These are phyloP conservation scores for Resseliella maxima DNA, from an alignment of 2,888 invertebrate species.

Conservation along the genomic window DNA sequence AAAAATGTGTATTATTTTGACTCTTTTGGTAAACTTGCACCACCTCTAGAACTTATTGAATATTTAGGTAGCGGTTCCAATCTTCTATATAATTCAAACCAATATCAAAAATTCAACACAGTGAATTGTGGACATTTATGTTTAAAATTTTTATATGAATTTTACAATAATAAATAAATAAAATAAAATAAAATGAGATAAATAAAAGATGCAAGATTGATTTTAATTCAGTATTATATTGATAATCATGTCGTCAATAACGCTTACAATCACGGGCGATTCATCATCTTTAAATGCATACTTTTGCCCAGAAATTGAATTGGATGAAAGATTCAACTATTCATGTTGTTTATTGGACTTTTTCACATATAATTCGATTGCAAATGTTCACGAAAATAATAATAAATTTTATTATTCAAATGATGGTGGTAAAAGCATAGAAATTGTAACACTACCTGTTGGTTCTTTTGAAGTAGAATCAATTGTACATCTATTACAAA, in stretches of 20 bases:
- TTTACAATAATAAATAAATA: slow-evolving; percentile 5
- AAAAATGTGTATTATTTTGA: slow-evolving; percentile 8
- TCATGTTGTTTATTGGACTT: slow-evolving; percentile 62
- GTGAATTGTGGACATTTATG: slow-evolving; percentile 62
- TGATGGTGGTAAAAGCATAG: slow-evolving; percentile 40
- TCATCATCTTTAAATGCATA: neutral
- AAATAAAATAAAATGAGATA: too few relatives aligned
- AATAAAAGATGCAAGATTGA: neutral
- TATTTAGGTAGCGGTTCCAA: slow-evolving; percentile 36
- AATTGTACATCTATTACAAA: too few relatives aligned
- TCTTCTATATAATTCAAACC: neutral
- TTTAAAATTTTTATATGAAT: slow-evolving; percentile 60
- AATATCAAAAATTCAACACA: slow-evolving; percentile 56
- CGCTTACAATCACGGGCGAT: neutral
- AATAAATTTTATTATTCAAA: slow-evolving; percentile 62
- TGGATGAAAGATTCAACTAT: slow-evolving; percentile 59
- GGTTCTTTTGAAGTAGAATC: slow-evolving; percentile 63
- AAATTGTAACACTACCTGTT: slow-evolving; percentile 60
- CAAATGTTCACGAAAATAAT: slow-evolving; percentile 63
- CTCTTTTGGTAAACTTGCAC: slow-evolving; percentile 20
- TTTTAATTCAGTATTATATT: neutral
- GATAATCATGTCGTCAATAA: neutral
- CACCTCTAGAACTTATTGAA: neutral
- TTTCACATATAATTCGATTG: slow-evolving; percentile 62
- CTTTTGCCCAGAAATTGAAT: slow-evolving; percentile 19